Conservation (phyloP, 1,140 invertebrate genomes). For the Anoplophora glabripennis region DNA sequence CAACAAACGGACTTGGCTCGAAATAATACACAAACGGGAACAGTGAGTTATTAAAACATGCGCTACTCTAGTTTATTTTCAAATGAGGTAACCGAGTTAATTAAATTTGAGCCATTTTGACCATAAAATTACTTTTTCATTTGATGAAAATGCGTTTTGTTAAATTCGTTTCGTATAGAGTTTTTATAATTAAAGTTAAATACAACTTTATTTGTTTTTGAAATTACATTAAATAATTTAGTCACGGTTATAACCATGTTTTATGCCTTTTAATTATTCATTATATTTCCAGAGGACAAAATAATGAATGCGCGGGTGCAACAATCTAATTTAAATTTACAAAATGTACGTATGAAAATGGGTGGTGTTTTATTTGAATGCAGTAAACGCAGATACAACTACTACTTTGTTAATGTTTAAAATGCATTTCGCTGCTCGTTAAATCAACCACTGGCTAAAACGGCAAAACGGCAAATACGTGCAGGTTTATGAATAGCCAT, state of each 20-base stretch:
- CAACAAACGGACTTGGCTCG: too few species aligned
- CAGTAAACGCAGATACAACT: too few species aligned
- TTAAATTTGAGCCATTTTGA: slow-evolving; percentile 10
- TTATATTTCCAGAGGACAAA: slow-evolving; percentile 10
- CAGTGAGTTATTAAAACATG: neutral
- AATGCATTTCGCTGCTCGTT: too few species aligned
- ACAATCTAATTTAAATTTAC: slow-evolving; percentile 12
- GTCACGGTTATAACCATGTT: slow-evolving; percentile 12
- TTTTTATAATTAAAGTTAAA: slow-evolving; percentile 30
- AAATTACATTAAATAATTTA: slow-evolving; percentile 32
- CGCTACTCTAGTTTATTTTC: slow-evolving; percentile 12
- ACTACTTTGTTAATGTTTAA: too few species aligned
- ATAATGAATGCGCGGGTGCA: slow-evolving; percentile 13
- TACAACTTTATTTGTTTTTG: slow-evolving; percentile 27
- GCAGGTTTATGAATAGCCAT: too few species aligned
- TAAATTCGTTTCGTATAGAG: slow-evolving; percentile 19
- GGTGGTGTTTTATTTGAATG: too few species aligned
- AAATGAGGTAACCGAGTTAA: slow-evolving; percentile 2
- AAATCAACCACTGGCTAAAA: too few species aligned
- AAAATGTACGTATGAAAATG: neutral
- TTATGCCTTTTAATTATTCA: slow-evolving; percentile 20
- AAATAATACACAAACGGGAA: too few species aligned
- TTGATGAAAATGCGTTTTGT: slow-evolving; percentile 17
- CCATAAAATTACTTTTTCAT: slow-evolving; percentile 26
- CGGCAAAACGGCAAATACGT: too few species aligned